phyloP scores from a whole-genome alignment of 2,113 vertebrate genomes.

The Megalops atlanticus region DNA sequence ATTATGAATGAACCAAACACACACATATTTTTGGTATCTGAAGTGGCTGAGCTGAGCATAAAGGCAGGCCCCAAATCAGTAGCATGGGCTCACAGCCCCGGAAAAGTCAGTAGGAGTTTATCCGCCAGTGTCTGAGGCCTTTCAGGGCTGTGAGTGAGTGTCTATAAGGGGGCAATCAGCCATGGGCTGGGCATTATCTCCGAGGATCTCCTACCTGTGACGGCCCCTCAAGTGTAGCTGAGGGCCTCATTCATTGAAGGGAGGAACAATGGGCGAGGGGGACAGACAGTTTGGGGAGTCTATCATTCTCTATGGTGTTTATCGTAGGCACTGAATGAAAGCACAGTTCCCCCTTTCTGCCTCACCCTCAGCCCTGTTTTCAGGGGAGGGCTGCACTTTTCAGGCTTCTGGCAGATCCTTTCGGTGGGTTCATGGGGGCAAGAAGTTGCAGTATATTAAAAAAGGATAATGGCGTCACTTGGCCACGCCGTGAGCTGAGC shows the following conservation, averaged over 20 bases:
- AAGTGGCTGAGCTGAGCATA: conserved; percentile 50
- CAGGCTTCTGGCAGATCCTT: conserved; percentile 83
- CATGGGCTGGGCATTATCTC: conserved; percentile 92
- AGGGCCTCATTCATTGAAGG: conserved; percentile 83
- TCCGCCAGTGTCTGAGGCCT: conserved; percentile 94
- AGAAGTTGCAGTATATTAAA: conserved; percentile 94
- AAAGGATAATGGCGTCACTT: conserved; percentile 82
- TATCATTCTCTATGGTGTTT: conserved; percentile 96
- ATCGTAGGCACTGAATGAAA: conserved; percentile 95
- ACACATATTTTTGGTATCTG: conserved; percentile 59
- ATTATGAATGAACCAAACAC: conserved; percentile 3
- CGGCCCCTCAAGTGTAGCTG: conserved; percentile 90
- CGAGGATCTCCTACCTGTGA: conserved; percentile 95
- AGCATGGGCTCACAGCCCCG: conserved; percentile 92
- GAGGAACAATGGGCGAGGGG: conserved; percentile 83
- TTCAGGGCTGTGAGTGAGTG: conserved; percentile 87
- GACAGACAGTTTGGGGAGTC: conserved; percentile 95
- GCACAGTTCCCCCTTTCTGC: conserved; percentile 85
- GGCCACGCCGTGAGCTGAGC: conserved; percentile 62
- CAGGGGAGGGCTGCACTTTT: conserved; percentile 84
- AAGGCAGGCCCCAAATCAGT: conserved; percentile 53
- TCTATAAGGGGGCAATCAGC: conserved; percentile 94
- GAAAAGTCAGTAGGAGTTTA: conserved; percentile 96
- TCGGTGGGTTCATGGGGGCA: conserved; percentile 92
- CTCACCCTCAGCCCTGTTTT: conserved; percentile 79